Evolutionary conservation across 2,797 vertebrate genomes (phyloP), one percentile per base, ranked within the genome.

Genomic region (Cossypha dichroa): DNA sequence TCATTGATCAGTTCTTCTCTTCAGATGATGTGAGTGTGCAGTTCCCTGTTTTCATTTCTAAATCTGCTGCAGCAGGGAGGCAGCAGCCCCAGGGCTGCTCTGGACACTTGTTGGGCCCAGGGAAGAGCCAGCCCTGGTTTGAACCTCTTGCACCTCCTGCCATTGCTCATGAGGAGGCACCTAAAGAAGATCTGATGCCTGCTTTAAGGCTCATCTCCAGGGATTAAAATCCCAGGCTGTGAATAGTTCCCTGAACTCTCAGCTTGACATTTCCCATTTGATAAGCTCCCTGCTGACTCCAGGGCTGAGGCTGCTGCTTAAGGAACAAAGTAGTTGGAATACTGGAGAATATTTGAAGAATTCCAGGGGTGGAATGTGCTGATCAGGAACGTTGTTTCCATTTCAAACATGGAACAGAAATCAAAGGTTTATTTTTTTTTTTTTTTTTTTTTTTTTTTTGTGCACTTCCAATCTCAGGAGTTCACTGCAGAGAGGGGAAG

Each of bases 1-100:
- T 99, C 97, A 99, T 99, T 94, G 99, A 99, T 98, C 99, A 99
- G 97, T 99, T 99, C 98, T 99, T 99, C 98, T 99, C 99, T 94
- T 99, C 99, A 98, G 99, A 99, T 97, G 99, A 99, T 98, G 99
- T 99, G 98, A 98, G 98, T 97, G 98, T 97, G 58, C 17, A 9
- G 3, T 2, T 43, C 21, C 67, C 36, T 87, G 5, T 8, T 66
- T 22, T 10, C 6, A 1, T 41, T 20, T 46, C 2, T 31, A 38
- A 58, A 43, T 2, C 4, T 8, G 51, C 51, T 15, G 21, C 6
- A 9, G 49, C 84, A 4, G 34, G 29, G 34, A 52, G 73, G 59
- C 80, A 48, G 8, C 15, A 38, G 31, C 59, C 88, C 74, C 79
- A 29, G 88, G 48, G 54, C 41, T 80, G 49, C 52, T 31, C 43